These are phyloP conservation scores for Neodon shergylaensis DNA, from an alignment of 2,113 vertebrate species.

Conservation along the genomic window DNA sequence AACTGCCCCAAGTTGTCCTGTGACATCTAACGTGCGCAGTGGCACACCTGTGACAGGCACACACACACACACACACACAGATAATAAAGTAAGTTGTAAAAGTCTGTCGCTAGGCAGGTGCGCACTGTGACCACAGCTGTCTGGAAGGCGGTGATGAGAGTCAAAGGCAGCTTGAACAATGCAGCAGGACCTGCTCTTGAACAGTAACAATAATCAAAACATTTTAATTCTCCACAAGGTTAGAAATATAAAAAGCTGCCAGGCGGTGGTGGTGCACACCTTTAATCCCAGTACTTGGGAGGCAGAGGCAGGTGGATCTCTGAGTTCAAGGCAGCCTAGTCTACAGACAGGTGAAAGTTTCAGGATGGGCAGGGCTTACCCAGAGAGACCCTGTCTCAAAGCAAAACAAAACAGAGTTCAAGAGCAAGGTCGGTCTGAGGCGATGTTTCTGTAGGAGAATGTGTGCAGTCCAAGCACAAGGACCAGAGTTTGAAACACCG, in stretches of 20 bases:
- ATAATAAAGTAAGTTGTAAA: neutral
- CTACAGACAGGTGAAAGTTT: neutral
- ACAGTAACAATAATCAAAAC: neutral
- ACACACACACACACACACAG: neutral
- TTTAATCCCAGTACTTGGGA: neutral
- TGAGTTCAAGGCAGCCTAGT: neutral
- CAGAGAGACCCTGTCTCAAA: neutral
- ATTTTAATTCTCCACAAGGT: neutral
- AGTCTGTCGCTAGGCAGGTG: neutral
- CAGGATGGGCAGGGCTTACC: neutral
- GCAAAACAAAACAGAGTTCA: neutral
- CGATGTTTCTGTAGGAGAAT: neutral
- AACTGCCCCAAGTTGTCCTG: neutral
- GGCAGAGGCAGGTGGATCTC: too few relatives aligned
- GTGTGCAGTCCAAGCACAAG: too few relatives aligned
- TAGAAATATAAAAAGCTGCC: neutral
- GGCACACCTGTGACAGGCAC: neutral
- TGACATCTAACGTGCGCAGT: neutral
- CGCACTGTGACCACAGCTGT: neutral
- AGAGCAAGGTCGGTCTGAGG: neutral
- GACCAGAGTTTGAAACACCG: neutral
- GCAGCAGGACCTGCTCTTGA: neutral
- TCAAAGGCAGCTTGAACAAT: too few relatives aligned
- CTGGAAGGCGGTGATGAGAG: neutral
- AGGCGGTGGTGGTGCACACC: accelerated